Conservation (phyloP, 1,140 invertebrate species). For the Vanessa atalanta region DNA sequence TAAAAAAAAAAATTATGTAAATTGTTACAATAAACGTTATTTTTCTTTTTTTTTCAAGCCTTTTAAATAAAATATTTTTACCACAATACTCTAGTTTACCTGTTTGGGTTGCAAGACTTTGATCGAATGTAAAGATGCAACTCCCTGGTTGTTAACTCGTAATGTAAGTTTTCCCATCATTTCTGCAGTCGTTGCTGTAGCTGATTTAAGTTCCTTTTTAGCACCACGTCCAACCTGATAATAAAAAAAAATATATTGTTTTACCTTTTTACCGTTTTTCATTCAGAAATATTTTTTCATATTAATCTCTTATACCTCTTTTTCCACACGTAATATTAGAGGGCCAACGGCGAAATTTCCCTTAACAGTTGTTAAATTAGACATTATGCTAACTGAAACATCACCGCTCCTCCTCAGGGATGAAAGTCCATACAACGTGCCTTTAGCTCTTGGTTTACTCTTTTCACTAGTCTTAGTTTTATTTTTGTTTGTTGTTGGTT, state of each 20-base stretch:
- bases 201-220: conserved; percentile 89
- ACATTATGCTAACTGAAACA: conserved; percentile 89
- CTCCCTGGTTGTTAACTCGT: conserved; percentile 87
- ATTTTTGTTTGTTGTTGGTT: conserved; percentile 69
- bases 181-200: conserved; percentile 91
- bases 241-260: conserved; percentile 17
- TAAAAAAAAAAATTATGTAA: conserved; percentile 64
- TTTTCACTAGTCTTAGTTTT: conserved; percentile 78
- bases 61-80: too few species aligned
- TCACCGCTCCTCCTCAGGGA: conserved; percentile 88
- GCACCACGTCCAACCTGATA: conserved; percentile 86
- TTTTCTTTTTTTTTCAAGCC: too few species aligned
- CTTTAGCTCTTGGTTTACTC: conserved; percentile 85
- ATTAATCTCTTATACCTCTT: conserved; percentile 81
- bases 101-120: conserved; percentile 92
- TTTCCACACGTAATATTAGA: conserved; percentile 88
- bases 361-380: conserved; percentile 89
- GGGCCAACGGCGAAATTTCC: conserved; percentile 90
- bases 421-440: conserved; percentile 89
- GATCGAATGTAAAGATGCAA: conserved; percentile 89
- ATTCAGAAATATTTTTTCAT: not conserved
- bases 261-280: not conserved
- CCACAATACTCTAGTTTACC: conserved; percentile 69
- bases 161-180: conserved; percentile 90
- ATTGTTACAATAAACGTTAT: too few species aligned